Evolutionary conservation across 2,113 vertebrate genomes (phyloP), one percentile per base, ranked within the genome.

Genomic region (Microtus richardsoni): DNA sequence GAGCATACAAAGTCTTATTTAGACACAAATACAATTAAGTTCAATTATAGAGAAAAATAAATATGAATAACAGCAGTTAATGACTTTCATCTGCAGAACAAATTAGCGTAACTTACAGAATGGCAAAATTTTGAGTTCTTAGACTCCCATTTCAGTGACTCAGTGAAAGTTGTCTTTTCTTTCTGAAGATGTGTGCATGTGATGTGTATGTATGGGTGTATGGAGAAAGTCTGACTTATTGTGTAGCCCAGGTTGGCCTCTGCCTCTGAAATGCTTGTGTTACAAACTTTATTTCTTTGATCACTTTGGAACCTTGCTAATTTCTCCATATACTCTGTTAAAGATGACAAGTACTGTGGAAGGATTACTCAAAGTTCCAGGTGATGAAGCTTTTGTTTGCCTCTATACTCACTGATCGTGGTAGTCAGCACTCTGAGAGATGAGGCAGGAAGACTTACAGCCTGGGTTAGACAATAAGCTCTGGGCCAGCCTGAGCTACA

Each of bases 21-120:
- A 73, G n/a, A 66, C 58, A 94, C 85, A 92, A 93, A 89, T 66
- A 84, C 28, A 84, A 41, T 30, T 26, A 83, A 94, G 26, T 54
- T 85, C 47, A 64, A 54, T 74, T 91, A 91, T 24, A 85, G 24
- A 93, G 78, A 90, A 92, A 78, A 86, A 64, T n/a, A 1, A 91
- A 60, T 71, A 21, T 73, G 19, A 58, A 79, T 82, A 49, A 68
- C 13, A 88, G 3, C 60, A 22, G 22, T 88, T 78, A 89, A 70
- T 94, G 64, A 85, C 41, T 85, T 64, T 17, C 16, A 91, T 71
- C 64, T 94, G 41, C 44, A 91, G 90, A 66, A 84, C 6, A 89
- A 79, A 75, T 73, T 93, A 93, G 41, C 47, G 68, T 90, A 54
- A 88, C 64, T 64, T 90, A 62, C 93, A 77, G 91, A 93, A 93